Evolutionary conservation across 2,888 invertebrate genomes (phyloP), one percentile per base, ranked within the genome.

Genomic region (Heliconius cydno): DNA sequence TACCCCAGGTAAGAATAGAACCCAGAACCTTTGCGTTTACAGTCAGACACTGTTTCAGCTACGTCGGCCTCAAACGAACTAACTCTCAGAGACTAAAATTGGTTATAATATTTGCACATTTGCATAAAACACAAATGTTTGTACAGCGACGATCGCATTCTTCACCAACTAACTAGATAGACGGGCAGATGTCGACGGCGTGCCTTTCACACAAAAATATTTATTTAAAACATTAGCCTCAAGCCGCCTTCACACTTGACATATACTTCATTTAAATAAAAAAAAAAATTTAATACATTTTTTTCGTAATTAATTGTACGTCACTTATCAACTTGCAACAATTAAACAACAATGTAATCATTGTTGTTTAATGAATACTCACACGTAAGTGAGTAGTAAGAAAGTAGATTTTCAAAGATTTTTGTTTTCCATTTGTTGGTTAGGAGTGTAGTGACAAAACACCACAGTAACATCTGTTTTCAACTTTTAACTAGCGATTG

Each of bases 121-220:
- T 52, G 28, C 71, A 79, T 66, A 76, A 65, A 34, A 46, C 38
- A 57, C 76, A 60, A 76, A 72, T 72, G 60, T 57, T 79, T 72
- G 63, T 76, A 72, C 71, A 79, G 46, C 68, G 68, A 52, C 57
- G 79, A 76, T 79, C 76, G 66, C 76, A 72, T 78, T 78, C 78
- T 72, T 28, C 28, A n/a, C 13, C 41, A 28, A 60, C 73, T 67
- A 28, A 67, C 73, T 74, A 78, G 73, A 74, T 67, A 28, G 57
- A 70, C 68, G 25, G 57, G 30, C 72, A 77, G 77, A 78, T 77
- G 80, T 77, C 82, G n/a, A 41, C 79, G 25, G 25, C 57, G 74
- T 77, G 60, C 82, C 79, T 82, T 79, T 82, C 82, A 80, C 82
- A 72, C 72, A 80, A 79, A 70, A 73, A 77, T 41, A 70, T 70